Percentiles rank a stretch among this genome's conserved stretches.
These are phyloP conservation scores for Oncorhynchus clarkii DNA, from an alignment of 2,113 vertebrate genomes.

Conservation along the genomic window DNA sequence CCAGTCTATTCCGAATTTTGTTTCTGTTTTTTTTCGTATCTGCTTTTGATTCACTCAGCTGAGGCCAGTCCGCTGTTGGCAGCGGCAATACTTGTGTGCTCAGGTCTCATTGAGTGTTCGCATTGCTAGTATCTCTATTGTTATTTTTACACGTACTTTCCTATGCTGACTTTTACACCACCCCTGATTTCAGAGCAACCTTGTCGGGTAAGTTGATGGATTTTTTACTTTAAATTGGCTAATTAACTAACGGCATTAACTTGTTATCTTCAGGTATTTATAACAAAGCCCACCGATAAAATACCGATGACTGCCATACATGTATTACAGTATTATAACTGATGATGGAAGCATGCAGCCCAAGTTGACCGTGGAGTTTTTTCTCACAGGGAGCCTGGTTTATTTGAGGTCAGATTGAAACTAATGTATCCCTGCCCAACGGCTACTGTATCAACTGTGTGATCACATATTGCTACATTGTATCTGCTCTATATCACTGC, in stretches of 20 bases:
- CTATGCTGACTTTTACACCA: constrained; percentile 58
- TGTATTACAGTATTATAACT: neutral
- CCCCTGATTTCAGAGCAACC: constrained; percentile 32
- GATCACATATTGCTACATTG: neutral
- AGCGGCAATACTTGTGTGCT: constrained; percentile 49
- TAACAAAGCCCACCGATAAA: neutral
- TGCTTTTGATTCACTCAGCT: constrained; percentile 60
- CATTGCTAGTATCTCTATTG: constrained; percentile 14
- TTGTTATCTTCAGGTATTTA: neutral
- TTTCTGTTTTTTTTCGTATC: constrained; percentile 55
- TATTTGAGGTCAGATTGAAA: constrained; percentile 48
- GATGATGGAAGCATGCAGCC: neutral
- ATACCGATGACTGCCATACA: neutral
- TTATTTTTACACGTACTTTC: constrained; percentile 17
- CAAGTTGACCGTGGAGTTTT: neutral
- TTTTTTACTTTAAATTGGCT: neutral
- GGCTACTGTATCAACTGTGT: neutral
- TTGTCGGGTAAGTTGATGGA: constrained; percentile 62
- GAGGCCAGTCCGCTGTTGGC: constrained; percentile 58
- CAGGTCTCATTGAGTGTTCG: constrained; percentile 30
- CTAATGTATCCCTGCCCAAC: neutral
- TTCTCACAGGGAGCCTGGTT: constrained; percentile 15
- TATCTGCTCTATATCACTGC: neutral
- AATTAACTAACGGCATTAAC: neutral
- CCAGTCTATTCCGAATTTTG: constrained; percentile 69